Base-by-base conservation (phyloP, 1,140 invertebrate species). In the Drosophila pachea region DNA sequence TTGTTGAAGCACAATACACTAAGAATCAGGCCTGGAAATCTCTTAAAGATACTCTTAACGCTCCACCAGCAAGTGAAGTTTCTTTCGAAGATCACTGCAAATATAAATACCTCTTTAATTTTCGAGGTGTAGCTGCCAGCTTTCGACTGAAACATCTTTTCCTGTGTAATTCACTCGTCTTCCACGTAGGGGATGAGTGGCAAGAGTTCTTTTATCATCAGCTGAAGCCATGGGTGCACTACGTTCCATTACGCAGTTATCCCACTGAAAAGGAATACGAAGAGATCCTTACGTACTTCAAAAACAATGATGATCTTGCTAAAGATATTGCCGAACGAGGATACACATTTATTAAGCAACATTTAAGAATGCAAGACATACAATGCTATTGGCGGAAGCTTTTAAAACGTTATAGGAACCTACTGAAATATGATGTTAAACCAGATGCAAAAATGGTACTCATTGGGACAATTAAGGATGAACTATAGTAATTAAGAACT, bases 1-100 rank as follows among this genome's bases (percentile, higher is more conserved):
- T 99, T 42, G 94, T 97, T 14, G 95, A 98, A 92, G 98, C 97
- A 7, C 92, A 95, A 68, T 99, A 98, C 89, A 99, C 98, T 0
- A 99, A 98, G 90, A 99, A 99, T 91, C 98, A 99, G 91, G 97
- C 97, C 0, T 99, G 97, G 97, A 98, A 97, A 90, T 98, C 97
- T 33, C 93, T 91, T 8, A 87, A 96, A 93, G 97, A 98, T 79
- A 98, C 97, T n/a, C 91, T 98, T 6, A 90, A 94, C 88, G 92
- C 91, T 12, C 91, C 93, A 33, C 95, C 98, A 60, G 97, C 97
- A 0, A 74, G 92, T 77, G 97, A 99, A 92, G 94, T 98, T 0
- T 92, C 94, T 16, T 93, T 99, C 67, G 97, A 98, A 91, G 93
- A 96, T 43, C 97, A 99, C 90, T 99, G 98, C 90, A 91, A 94